Evolutionary conservation across 2,113 vertebrate genomes (phyloP).

Genomic region (Pedetes capensis): DNA sequence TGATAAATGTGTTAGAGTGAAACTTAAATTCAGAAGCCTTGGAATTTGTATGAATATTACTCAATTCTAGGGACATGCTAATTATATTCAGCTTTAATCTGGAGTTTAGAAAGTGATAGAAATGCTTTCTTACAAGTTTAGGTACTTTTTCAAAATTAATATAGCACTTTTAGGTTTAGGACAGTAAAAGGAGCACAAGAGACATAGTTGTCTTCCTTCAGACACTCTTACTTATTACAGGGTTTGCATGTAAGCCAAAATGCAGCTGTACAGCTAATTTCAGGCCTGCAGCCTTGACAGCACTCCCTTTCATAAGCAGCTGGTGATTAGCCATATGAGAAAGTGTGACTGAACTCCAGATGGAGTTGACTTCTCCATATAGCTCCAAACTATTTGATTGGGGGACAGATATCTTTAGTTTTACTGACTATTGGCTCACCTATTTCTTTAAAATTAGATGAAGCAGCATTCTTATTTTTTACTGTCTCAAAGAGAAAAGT

Average conservation of each 20-base stretch:
- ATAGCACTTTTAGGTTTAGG: background rate
- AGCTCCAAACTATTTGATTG: constrained; percentile 46
- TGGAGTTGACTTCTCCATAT: constrained; percentile 70
- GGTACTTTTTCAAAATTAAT: constrained; percentile 27
- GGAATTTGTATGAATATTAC: background rate
- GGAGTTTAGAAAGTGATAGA: background rate
- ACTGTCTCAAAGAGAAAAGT: background rate
- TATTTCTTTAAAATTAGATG: constrained; percentile 49
- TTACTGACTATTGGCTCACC: constrained; percentile 49
- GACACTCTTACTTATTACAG: constrained; percentile 43
- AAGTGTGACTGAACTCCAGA: constrained; percentile 71
- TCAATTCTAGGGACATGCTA: background rate
- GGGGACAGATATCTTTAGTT: constrained; percentile 66
- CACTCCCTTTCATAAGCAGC: constrained; percentile 54
- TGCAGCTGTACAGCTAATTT: constrained; percentile 71
- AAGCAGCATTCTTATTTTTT: background rate
- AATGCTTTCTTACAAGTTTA: background rate
- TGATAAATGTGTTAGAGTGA: background rate
- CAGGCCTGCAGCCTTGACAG: constrained; percentile 56
- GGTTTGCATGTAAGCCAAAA: constrained; percentile 55
- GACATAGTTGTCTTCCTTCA: constrained; percentile 63
- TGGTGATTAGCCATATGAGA: constrained; percentile 68
- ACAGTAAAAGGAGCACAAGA: background rate
- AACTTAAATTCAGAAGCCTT: constrained; percentile 13
- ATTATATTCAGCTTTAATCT: constrained; percentile 10